phyloP scores from a whole-genome alignment of 2,113 vertebrate genomes.

The Pseudorasbora parva region DNA sequence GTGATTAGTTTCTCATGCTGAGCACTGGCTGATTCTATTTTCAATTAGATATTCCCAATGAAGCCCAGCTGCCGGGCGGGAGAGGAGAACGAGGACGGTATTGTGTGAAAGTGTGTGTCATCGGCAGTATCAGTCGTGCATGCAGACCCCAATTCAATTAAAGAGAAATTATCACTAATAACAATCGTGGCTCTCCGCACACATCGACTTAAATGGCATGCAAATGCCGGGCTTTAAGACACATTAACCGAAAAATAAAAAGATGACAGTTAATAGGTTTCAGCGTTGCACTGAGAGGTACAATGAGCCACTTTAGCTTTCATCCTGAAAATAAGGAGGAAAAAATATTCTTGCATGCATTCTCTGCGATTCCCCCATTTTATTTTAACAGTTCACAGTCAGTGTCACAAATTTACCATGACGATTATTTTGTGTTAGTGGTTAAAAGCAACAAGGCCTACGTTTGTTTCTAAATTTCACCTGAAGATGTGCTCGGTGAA shows the following conservation, averaged over 20 bases:
- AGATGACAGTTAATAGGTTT: conserved; percentile 36
- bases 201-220: conserved; percentile 17
- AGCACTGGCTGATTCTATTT: conserved; percentile 25
- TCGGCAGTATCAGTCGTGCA: conserved; percentile 27
- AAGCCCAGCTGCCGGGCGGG: conserved; percentile 45
- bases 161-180: conserved; percentile 56
- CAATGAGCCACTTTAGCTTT: conserved; percentile 19
- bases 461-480: conserved; percentile 8
- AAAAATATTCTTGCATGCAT: neutral
- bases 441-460: conserved; percentile 12
- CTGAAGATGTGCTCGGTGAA: conserved; percentile 2
- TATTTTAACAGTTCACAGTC: conserved; percentile 16
- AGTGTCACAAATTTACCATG: neutral
- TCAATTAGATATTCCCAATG: conserved; percentile 36
- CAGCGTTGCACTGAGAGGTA: neutral
- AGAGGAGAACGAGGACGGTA: conserved; percentile 12
- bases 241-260: conserved; percentile 28
- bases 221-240: conserved; percentile 36
- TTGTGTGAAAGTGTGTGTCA: conserved; percentile 41
- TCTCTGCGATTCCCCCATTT: neutral
- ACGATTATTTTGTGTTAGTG: neutral
- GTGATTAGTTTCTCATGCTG: conserved; percentile 37
- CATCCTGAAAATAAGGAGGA: neutral
- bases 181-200: conserved; percentile 48
- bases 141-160: conserved; percentile 56